phyloP scores from a whole-genome alignment of 2,888 invertebrate genomes.

The Tolmerus cingulatus region DNA sequence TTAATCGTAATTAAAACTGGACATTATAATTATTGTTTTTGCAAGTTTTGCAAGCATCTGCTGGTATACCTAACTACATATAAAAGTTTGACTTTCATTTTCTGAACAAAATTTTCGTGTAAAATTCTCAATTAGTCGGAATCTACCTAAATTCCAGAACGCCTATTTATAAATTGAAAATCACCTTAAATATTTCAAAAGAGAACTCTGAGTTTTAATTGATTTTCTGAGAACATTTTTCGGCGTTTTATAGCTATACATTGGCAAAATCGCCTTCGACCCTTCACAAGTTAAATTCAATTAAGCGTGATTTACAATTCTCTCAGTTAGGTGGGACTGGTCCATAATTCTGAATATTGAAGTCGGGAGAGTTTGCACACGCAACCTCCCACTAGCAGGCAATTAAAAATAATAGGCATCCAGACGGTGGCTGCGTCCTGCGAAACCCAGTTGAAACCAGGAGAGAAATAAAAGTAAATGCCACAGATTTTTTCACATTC shows the following conservation, averaged over 20 bases:
- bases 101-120: background rate
- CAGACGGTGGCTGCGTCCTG: background rate
- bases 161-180: background rate
- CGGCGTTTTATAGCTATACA: background rate
- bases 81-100: background rate
- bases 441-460: background rate
- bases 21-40: no score
- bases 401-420: background rate
- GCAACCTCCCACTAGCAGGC: background rate
- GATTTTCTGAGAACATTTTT: background rate
- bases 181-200: background rate
- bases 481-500: background rate
- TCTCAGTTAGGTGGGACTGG: background rate
- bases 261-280: background rate
- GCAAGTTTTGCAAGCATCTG: no score
- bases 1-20: no score
- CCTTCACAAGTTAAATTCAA: background rate
- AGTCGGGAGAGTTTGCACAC: background rate
- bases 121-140: background rate
- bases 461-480: background rate
- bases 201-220: background rate
- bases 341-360: background rate
- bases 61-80: no score
- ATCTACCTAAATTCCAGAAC: background rate
- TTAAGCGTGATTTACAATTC: background rate